Evolutionary conservation across 2,888 invertebrate genomes (phyloP), one percentile per base, ranked within the genome.

Genomic region (Platycheirus rosarum): DNA sequence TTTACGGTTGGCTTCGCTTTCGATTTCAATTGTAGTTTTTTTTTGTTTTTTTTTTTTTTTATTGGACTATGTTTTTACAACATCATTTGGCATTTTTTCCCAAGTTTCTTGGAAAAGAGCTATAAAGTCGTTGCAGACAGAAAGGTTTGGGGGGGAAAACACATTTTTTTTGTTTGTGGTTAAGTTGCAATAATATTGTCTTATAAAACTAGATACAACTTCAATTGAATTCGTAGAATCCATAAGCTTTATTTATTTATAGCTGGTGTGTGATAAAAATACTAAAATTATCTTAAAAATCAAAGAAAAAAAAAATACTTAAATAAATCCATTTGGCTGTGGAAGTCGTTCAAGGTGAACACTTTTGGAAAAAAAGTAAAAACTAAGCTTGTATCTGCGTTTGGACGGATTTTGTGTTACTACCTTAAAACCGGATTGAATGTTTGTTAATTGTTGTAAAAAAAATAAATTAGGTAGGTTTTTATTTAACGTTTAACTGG

Each of bases 401-500:
- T 23, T 23, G 23, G 23, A 2, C 6, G 23, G 23, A 16, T 5
- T 9, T 2, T 13, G 29, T 29, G 26, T 29, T 5, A 5, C 9
- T 55, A 37, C 20, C 9, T 71, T 35, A 65, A 70, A 78, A 78
- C 78, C 73, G 73, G 78, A 79, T 71, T 57, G 29, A 69, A 49
- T 9, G 62, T 53, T 60, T 49, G 53, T 73, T 73, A 57, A 57
- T 35, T 68, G 62, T 40, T 78, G 29, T 73, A 66, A 76, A 69
- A 66, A 76, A 69, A 53, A 68, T 53, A 35, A 40, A 53, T 53
- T 20, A 35, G 53, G 8, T 32, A 51, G 16, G n/a, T 66, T 40
- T 74, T 57, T 55, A 55, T 55, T 66, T 32, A 51, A 16, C 18
- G 18, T 13, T 53, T 6, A 53, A 53, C 35, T 53, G 53, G 53